Percentiles rank a stretch among this genome's conserved stretches.
Conservation (phyloP, 2,888 invertebrate species). For the Brenthis daphne region DNA sequence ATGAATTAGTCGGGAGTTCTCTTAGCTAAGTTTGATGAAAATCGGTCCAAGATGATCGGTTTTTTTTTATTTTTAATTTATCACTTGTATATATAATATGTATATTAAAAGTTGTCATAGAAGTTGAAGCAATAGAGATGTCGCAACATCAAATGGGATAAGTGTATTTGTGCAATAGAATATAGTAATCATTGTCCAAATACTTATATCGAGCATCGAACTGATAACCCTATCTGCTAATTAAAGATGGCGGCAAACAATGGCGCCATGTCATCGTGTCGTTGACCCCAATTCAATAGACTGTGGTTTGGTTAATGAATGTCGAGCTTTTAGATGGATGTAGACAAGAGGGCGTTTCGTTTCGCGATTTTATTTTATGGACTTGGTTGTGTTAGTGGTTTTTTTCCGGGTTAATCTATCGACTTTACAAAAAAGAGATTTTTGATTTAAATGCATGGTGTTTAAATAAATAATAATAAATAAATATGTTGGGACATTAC, state of each 20-base stretch:
- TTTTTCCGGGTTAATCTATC: not conserved
- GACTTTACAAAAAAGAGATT: too few species aligned
- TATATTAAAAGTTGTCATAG: too few species aligned
- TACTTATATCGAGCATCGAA: constrained; percentile 37
- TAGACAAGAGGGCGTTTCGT: not conserved
- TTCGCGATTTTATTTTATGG: not conserved
- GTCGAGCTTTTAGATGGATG: constrained; percentile 10
- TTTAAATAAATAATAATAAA: too few species aligned
- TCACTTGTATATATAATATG: too few species aligned
- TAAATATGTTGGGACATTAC: too few species aligned
- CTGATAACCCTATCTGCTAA: constrained; percentile 36
- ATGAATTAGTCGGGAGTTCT: too few species aligned
- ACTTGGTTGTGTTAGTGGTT: not conserved
- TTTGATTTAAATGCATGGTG: too few species aligned
- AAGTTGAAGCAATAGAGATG: too few species aligned
- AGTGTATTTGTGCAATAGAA: not conserved
- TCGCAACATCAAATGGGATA: not conserved
- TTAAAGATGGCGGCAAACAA: constrained; percentile 39
- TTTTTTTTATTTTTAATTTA: too few species aligned
- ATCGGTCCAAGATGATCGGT: too few species aligned
- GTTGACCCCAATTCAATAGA: constrained; percentile 20
- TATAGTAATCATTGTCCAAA: constrained; percentile 24
- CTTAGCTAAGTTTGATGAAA: too few species aligned
- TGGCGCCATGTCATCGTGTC: constrained; percentile 34
- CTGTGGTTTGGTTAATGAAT: constrained; percentile 11